Base-by-base conservation (phyloP, 2,113 vertebrate genomes). In the Andinoacara biseriatus region DNA sequence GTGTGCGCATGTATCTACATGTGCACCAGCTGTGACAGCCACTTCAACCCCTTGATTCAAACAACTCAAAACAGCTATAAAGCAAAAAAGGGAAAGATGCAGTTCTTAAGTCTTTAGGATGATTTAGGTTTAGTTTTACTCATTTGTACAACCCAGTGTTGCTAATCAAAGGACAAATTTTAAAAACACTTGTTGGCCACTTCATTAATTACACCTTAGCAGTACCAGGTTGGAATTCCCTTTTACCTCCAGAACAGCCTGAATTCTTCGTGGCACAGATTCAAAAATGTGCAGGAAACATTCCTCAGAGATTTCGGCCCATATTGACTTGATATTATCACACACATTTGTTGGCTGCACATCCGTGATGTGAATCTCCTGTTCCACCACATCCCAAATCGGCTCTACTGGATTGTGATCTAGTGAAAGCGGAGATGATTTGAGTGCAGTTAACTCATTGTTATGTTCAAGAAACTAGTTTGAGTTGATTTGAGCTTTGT, bases 1-100 rank as follows among this genome's bases (percentile, higher is more conserved):
- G 76, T 79, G 61, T 56, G 20, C 81, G 74, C 77, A 76, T 76
- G 52, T 29, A 54, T 54, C 33, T 58, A 31, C 82, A 81, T 85
- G 84, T 85, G 80, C 77, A 33, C 49, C 57, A 58, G 35, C 46
- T 74, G 26, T 35, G 62, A n/a, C n/a, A n/a, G 24, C 35, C 33
- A 40, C 31, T 74, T 56, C 26, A 33, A 65, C 74, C 46, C 46
- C 10, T 38, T 58, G 1, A 35, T 38, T 49, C 5, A 31, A 54
- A 78, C 49, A 31, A 3, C 14, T 15, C 3, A 29, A 40, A 81
- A 58, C 61, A 57, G 38, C 35, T 58, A 10, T 52, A 62, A 15
- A 38, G 67, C 5, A 75, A 4, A 17, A 49, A 2, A 14, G 1
- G 11, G 15, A 22, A 61, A 80, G 59, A 26, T 0, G 5, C 6